Percentiles rank a stretch among this genome's conserved stretches.
Evolutionary conservation across 2,797 vertebrate genomes (phyloP).

Genomic region (Gymnopithys bicolor): DNA sequence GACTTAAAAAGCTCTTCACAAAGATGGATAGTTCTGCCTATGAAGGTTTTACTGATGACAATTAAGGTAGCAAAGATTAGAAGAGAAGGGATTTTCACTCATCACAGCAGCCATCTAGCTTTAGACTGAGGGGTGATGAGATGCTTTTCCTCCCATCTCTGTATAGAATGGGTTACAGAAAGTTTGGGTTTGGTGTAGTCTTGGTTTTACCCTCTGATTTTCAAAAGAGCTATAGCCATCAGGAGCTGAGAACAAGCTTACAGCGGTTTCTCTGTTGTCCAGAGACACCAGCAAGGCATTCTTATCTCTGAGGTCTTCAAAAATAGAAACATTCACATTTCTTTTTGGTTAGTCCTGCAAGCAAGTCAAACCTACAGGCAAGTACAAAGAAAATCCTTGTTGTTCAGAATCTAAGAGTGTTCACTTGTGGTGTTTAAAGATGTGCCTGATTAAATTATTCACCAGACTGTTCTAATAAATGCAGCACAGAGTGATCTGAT

Average conservation of each 20-base stretch:
- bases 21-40: background rate
- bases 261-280: background rate
- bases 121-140: background rate
- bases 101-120: background rate
- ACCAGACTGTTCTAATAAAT: conserved; percentile 1
- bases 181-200: background rate
- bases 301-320: background rate
- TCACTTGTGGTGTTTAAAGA: background rate
- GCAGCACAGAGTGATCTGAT: background rate
- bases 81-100: background rate
- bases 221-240: background rate
- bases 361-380: background rate
- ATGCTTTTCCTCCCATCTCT: background rate
- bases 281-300: background rate
- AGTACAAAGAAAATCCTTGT: background rate
- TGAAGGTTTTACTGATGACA: background rate
- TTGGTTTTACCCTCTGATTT: background rate
- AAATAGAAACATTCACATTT: background rate
- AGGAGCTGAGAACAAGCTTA: background rate
- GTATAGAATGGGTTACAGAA: background rate
- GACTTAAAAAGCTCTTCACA: background rate
- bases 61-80: background rate
- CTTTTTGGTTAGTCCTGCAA: background rate
- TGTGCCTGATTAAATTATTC: background rate
- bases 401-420: background rate